These are phyloP conservation scores for Sarcophaga carnaria DNA, from an alignment of 2,888 invertebrate species.

Conservation along the genomic window DNA sequence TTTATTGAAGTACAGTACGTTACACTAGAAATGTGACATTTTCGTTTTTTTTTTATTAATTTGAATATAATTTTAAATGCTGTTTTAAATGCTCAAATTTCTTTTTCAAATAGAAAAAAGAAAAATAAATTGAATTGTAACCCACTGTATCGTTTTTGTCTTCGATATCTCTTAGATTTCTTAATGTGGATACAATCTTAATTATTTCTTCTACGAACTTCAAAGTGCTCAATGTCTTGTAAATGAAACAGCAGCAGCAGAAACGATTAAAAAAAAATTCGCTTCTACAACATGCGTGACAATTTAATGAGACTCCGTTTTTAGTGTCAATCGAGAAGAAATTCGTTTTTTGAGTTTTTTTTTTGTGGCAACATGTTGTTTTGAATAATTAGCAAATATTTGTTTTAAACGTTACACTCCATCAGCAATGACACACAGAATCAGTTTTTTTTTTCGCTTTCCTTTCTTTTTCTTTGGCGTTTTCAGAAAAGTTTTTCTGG, in stretches of 20 bases:
- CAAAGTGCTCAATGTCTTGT: conserved; percentile 64
- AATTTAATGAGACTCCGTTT: conserved; percentile 78
- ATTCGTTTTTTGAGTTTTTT: conserved; percentile 12
- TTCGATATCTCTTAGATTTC: conserved; percentile 37
- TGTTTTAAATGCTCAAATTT: no score
- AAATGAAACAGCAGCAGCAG: conserved; percentile 45
- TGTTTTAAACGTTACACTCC: conserved; percentile 72
- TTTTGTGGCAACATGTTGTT: conserved; percentile 35
- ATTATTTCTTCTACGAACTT: conserved; percentile 17
- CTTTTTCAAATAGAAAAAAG: no score
- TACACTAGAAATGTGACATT: no score
- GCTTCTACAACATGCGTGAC: conserved; percentile 78
- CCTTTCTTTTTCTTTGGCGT: background rate
- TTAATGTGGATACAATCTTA: background rate
- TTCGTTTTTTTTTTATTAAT: no score
- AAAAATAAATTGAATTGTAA: no score
- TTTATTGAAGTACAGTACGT: no score
- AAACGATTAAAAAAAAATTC: conserved; percentile 43
- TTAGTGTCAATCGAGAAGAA: conserved; percentile 64
- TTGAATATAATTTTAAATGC: no score
- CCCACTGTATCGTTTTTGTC: conserved; percentile 34
- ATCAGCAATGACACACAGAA: conserved; percentile 77
- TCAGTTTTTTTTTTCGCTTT: background rate
- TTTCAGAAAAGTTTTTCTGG: background rate
- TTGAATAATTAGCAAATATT: conserved; percentile 69